Conservation (phyloP, 2,797 vertebrate genomes). For the Melanotaenia nigrans region DNA sequence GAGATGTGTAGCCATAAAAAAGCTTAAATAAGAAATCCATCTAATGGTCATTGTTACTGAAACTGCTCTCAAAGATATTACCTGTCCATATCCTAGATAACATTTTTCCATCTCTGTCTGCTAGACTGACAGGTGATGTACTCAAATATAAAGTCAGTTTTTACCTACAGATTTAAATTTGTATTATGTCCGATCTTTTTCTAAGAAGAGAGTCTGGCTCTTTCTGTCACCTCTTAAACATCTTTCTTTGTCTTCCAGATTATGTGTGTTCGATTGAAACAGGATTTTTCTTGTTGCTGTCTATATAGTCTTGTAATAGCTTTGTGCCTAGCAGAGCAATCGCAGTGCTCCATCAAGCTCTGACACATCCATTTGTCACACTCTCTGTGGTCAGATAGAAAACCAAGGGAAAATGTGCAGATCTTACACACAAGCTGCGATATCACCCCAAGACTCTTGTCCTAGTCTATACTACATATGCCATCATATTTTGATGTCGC, state of each 20-base stretch:
- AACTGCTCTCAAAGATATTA: background rate
- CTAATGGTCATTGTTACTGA: constrained; percentile 6
- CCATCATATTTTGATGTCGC: constrained; percentile 63
- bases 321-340: constrained; percentile 77
- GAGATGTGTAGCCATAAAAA: constrained; percentile 14
- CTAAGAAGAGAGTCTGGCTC: constrained; percentile 18
- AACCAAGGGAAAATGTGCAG: constrained; percentile 58
- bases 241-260: constrained; percentile 71
- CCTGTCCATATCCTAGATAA: background rate
- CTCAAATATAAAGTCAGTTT: constrained; percentile 26
- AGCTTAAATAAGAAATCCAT: constrained; percentile 2
- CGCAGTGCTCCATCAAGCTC: constrained; percentile 78
- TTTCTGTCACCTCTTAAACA: constrained; percentile 64
- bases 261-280: constrained; percentile 77
- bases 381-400: constrained; percentile 76
- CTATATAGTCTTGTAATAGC: constrained; percentile 79
- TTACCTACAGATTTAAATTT: constrained; percentile 20
- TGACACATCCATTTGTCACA: constrained; percentile 81
- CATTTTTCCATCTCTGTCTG: constrained; percentile 1
- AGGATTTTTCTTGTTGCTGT: constrained; percentile 75
- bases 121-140: constrained; percentile 4
- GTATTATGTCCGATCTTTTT: constrained; percentile 9
- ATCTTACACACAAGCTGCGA: constrained; percentile 27
- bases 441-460: constrained; percentile 45
- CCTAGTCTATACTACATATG: constrained; percentile 34